Conservation (phyloP, 1,140 invertebrate species). For the Magallana ariakensis region DNA sequence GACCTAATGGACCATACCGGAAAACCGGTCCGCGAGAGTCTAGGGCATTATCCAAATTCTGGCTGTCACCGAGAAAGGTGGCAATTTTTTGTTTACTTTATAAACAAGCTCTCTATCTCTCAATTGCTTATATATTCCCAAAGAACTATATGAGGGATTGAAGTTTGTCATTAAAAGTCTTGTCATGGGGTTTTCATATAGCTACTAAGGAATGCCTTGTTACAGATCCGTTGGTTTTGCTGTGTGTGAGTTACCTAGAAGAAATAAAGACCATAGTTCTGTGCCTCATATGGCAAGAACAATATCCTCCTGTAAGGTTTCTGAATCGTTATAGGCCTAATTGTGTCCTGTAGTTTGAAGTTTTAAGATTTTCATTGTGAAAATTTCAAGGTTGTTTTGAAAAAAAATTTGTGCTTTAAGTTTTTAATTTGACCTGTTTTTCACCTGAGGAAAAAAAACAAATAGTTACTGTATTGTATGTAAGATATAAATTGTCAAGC, state of each 20-base stretch:
- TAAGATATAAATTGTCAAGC: too few relatives aligned
- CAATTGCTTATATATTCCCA: not conserved
- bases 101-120: not conserved
- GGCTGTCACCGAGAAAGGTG: slow-evolving; percentile 3
- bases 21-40: not conserved
- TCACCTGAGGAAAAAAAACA: too few relatives aligned
- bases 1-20: slow-evolving; percentile 6
- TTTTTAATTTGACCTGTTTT: too few relatives aligned
- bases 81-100: slow-evolving; percentile 19
- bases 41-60: slow-evolving; percentile 19
- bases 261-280: not conserved
- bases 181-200: not conserved
- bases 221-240: not conserved
- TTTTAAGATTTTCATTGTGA: too few relatives aligned
- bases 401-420: not conserved
- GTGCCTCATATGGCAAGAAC: not conserved
- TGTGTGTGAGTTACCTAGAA: not conserved
- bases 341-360: too few relatives aligned
- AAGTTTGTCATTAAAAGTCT: slow-evolving; percentile 20
- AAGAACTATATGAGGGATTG: not conserved
- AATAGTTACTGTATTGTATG: too few relatives aligned
- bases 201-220: not conserved
- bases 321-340: too few relatives aligned
- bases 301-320: not conserved
- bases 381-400: not conserved